Evolutionary conservation across 2,888 invertebrate genomes (phyloP).

Genomic region (Capitulum mitella): DNA sequence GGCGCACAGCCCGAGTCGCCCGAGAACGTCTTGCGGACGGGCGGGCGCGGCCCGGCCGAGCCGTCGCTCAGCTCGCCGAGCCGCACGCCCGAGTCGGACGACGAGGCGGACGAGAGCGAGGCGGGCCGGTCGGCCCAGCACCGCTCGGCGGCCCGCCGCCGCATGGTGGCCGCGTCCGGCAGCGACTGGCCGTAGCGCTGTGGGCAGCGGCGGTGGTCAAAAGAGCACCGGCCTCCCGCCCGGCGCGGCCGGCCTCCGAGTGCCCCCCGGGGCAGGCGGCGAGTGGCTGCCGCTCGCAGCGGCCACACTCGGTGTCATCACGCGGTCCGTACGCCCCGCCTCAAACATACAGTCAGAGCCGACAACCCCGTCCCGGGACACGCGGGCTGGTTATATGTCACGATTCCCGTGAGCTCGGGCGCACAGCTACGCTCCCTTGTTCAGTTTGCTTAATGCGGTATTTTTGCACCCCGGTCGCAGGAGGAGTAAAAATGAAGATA

Average conservation of each 20-base stretch:
- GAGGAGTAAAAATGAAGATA: too few species aligned
- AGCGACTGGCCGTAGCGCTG: not conserved
- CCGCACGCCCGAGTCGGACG: constrained; percentile 9
- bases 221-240: too few species aligned
- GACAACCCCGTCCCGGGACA: too few species aligned
- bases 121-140: not conserved
- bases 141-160: constrained; percentile 35
- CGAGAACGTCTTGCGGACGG: not conserved
- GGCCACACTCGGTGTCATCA: not conserved
- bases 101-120: not conserved
- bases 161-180: constrained; percentile 62
- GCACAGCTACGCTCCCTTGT: too few species aligned
- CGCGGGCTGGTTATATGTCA: too few species aligned
- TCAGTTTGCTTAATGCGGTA: too few species aligned
- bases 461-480: too few species aligned
- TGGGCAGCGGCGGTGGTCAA: not conserved
- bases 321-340: not conserved
- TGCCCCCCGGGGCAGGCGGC: too few species aligned
- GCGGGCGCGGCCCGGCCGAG: not conserved
- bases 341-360: too few species aligned
- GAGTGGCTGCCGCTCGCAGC: not conserved
- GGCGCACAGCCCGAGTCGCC: not conserved
- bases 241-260: too few species aligned
- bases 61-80: not conserved
- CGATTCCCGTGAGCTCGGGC: too few species aligned